Evolutionary conservation across 2,113 vertebrate genomes (phyloP).

Genomic region (Regulus satrapa): DNA sequence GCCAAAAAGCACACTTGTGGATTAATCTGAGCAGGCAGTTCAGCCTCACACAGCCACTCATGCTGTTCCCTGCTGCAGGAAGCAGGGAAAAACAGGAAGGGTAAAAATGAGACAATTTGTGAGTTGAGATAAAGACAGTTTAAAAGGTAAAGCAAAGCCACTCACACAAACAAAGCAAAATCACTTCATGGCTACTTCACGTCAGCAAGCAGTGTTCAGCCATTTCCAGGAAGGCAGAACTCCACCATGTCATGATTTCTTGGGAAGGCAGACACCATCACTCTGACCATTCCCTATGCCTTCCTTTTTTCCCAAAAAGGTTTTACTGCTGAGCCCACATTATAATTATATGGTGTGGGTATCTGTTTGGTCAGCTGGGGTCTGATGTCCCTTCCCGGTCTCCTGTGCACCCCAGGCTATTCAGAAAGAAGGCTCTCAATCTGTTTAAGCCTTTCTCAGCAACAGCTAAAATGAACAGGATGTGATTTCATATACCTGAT

Average conservation of each 20-base stretch:
- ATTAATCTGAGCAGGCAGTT: background rate
- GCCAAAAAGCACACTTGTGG: background rate
- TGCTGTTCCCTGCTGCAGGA: rapidly evolving
- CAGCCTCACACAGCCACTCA: background rate
- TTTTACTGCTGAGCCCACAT: background rate
- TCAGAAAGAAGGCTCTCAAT: background rate
- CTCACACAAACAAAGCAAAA: background rate
- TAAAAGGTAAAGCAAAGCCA: background rate
- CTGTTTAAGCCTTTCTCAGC: background rate
- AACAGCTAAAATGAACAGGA: background rate
- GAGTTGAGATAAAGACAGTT: background rate
- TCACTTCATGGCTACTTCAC: background rate
- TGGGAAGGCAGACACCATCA: background rate
- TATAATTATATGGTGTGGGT: rapidly evolving
- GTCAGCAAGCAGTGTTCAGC: background rate
- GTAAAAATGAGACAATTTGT: background rate
- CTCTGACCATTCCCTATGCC: background rate
- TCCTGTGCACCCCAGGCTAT: background rate
- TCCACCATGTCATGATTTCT: rapidly evolving
- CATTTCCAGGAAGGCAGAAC: background rate
- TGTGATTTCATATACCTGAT: background rate
- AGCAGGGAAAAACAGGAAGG: background rate
- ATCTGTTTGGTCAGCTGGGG: background rate
- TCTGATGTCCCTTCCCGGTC: background rate
- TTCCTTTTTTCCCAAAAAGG: background rate